Base-by-base conservation (phyloP, 1,140 invertebrate genomes). In the Monomorium pharaonis region DNA sequence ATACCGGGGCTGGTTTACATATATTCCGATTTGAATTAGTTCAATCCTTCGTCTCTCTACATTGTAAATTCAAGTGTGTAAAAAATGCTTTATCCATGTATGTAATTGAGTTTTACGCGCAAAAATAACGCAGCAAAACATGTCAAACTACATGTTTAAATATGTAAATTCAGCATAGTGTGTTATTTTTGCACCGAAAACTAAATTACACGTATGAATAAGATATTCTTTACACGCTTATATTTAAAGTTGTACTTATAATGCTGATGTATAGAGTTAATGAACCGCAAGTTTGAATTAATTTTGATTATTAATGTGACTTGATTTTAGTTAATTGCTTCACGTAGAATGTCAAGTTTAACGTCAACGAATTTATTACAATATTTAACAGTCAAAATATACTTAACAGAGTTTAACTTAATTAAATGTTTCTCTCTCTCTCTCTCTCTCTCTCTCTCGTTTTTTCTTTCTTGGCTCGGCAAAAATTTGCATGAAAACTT, bases 1-100 rank as follows among this genome's bases (percentile, higher is more conserved):
- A 58, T 47, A 74, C 58, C 33, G 42, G 44, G 14, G 42, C 51
- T 72, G 78, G 65, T 30, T 56, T 72, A 60, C 67, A 18, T 74
- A 51, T 44, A 74, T 58, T 60, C 33, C 33, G 78, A 83, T 58
- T 60, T n/a, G 24, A 37, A n/a, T 18, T 58, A 58, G 21, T n/a
- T 69, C 51, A 24, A 47, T 47, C n/a, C 56, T 54, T 21, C 12
- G 1, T 83, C 14, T 60, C 24, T n/a, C n/a, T n/a, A n/a, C n/a
- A n/a, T n/a, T n/a, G n/a, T n/a, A n/a, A n/a, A n/a, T n/a, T n/a
- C n/a, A n/a, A n/a, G n/a, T n/a, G n/a, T n/a, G n/a, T n/a, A n/a
- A n/a, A n/a, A n/a, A n/a, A n/a, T n/a, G n/a, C n/a, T n/a, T n/a
- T n/a, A n/a, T n/a, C n/a, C n/a, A n/a, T n/a, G n/a, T n/a, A n/a